These are phyloP conservation scores for Alviniconcha marisindica DNA, from an alignment of 1,140 invertebrate genomes.

Conservation along the genomic window DNA sequence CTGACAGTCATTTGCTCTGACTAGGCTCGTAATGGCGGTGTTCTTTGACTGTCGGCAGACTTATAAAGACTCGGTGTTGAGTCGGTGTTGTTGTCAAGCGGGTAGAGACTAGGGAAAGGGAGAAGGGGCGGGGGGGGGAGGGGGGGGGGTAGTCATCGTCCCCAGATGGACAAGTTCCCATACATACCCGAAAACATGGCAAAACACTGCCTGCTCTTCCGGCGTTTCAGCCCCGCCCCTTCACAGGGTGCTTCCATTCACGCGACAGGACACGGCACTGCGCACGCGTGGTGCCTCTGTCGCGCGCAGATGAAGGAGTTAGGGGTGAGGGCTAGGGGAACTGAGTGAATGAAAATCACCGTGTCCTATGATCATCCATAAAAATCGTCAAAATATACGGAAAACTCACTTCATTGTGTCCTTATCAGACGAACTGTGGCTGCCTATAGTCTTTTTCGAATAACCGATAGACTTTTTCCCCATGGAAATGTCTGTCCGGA, in stretches of 20 bases:
- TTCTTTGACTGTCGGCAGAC: background rate
- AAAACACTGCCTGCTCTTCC: background rate
- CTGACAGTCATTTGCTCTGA: conserved; percentile 12
- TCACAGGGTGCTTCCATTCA: conserved; percentile 23
- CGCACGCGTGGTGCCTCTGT: background rate
- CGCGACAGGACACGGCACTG: conserved; percentile 4
- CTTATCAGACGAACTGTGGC: background rate
- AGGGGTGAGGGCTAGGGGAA: background rate
- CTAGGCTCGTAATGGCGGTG: background rate
- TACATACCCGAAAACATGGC: background rate
- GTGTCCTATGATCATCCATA: background rate
- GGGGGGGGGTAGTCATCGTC: conserved; percentile 18
- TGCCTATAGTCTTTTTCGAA: background rate
- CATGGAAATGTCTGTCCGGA: no score
- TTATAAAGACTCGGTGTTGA: background rate
- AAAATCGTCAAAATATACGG: no score
- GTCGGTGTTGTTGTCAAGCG: background rate
- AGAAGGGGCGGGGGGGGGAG: background rate
- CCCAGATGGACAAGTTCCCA: conserved; percentile 24
- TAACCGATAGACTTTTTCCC: no score
- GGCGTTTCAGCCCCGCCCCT: conserved; percentile 7
- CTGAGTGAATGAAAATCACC: background rate
- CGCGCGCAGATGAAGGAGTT: background rate
- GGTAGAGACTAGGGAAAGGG: conserved; percentile 3
- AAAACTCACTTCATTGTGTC: no score